A percentile compares a stretch with the other conserved stretches of the same genome.
These are phyloP conservation scores for Camponotus pennsylvanicus DNA, from an alignment of 1,140 invertebrate genomes.

Conservation along the genomic window DNA sequence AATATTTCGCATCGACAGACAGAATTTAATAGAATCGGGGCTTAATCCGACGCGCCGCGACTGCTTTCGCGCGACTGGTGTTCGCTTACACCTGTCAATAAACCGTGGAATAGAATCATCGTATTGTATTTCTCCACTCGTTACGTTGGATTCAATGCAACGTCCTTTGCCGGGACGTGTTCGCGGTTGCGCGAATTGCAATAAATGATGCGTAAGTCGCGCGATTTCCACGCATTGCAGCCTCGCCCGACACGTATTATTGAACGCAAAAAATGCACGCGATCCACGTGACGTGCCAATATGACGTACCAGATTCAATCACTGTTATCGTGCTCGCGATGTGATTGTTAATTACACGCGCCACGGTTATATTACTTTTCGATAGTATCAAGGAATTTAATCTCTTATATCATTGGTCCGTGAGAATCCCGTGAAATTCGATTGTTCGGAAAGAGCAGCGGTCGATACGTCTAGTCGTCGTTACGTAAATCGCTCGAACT, in stretches of 20 bases:
- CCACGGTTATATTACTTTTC: no score
- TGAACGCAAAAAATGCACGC: background rate
- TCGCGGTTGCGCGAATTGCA: slow-evolving; percentile 1
- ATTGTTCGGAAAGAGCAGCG: background rate
- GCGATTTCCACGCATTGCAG: slow-evolving; percentile 5
- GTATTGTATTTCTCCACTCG: slow-evolving; percentile 25
- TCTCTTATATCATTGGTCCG: background rate
- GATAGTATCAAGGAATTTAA: background rate
- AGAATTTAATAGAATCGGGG: slow-evolving; percentile 40
- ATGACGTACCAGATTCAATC: background rate
- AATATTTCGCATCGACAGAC: background rate
- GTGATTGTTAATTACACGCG: background rate
- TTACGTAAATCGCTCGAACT: background rate
- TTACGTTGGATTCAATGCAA: slow-evolving; percentile 13
- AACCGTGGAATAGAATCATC: slow-evolving; percentile 40
- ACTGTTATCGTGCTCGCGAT: background rate
- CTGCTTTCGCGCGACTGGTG: background rate
- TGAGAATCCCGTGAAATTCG: slow-evolving; percentile 1
- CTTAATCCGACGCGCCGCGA: slow-evolving; percentile 16
- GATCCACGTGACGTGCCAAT: background rate
- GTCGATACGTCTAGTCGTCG: background rate
- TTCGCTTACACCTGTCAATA: slow-evolving; percentile 35
- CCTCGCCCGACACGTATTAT: background rate
- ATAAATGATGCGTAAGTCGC: slow-evolving; percentile 29
- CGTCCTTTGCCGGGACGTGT: background rate